A percentile compares a stretch with the other conserved stretches of the same genome.
These are phyloP conservation scores for Trachythela sp. DNA, from an alignment of 64 coral and sea anemone genomes.

Conservation along the genomic window DNA sequence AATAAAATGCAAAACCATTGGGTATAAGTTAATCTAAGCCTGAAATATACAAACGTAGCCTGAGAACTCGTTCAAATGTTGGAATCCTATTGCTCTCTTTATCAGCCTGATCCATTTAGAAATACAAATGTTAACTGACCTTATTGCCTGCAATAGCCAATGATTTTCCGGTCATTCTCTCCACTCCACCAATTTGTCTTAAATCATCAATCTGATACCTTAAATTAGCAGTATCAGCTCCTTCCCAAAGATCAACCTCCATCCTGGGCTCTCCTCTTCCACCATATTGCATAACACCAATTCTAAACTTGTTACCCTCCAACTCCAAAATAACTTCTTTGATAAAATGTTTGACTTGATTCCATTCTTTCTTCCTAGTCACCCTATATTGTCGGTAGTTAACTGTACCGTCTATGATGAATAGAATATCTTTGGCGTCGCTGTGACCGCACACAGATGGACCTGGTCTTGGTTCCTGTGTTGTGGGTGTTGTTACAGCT, in stretches of 20 bases:
- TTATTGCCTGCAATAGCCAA: background rate
- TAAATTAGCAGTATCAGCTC: background rate
- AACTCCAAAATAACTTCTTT: background rate
- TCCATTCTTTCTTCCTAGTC: background rate
- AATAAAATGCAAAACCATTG: too few species aligned
- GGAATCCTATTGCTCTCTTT: too few species aligned
- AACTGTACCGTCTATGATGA: background rate
- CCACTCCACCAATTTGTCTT: background rate
- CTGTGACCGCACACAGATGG: background rate
- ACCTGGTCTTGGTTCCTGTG: background rate
- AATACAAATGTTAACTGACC: too few species aligned
- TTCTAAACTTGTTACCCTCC: background rate
- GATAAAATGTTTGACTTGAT: background rate
- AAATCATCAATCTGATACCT: background rate
- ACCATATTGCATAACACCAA: constrained; percentile 1
- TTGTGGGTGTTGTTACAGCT: background rate
- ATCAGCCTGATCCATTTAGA: too few species aligned
- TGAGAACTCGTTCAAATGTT: too few species aligned
- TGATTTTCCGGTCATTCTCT: background rate
- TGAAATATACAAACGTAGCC: too few species aligned
- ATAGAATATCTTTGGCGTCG: background rate
- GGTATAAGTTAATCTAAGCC: too few species aligned
- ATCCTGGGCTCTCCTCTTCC: background rate
- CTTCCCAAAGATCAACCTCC: background rate
- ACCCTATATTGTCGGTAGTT: background rate